Base-by-base conservation (phyloP, 2,888 invertebrate genomes). In the Eupithecia subfuscata region DNA sequence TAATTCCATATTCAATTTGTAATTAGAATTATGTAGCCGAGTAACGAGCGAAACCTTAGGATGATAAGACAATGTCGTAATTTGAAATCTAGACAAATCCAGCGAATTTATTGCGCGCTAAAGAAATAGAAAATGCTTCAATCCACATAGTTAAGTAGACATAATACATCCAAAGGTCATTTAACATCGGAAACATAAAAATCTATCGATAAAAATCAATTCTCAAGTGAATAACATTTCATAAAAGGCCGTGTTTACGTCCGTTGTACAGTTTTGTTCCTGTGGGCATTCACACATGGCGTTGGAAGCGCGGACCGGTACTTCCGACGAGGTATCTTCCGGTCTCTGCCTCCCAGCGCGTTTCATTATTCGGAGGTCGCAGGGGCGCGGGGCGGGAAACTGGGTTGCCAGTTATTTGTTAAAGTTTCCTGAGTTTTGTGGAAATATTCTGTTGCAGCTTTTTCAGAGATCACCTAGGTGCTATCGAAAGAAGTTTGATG, bases 311-410 rank as follows among this genome's bases (percentile, higher is more conserved):
- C 84, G 83, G 72, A 43, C 70, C 52, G 45, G 70, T 80, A 86
- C 88, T 87, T 90, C 91, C 90, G 90, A 88, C 86, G 85, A 83
- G 87, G 88, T 85, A 83, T 89, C 90, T 90, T 91, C 92, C 91
- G 91, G 88, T 75, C 75, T 74, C 74, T 85, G 84, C 84, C 86
- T 82, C 85, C 84, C 88, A 83, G 90, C 89, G 85, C 85, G 90
- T 87, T 90, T 89, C 90, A 89, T 91, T 91, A 92, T 90, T 87
- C 87, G 86, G 84, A 84, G 93, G 93, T 92, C 92, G 92, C 83
- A 89, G 92, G 91, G 92, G 91, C 84, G 88, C 87, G 92, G 88
- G 91, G 90, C 83, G 89, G 84, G 82, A 74, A 74, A 40, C 73
- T 76, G 86, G 88, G 88, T 89, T 92, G 89, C 92, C 86, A 89